These are phyloP conservation scores for Neolamprologus fasciatus DNA, from an alignment of 2,113 vertebrate species.

Conservation along the genomic window DNA sequence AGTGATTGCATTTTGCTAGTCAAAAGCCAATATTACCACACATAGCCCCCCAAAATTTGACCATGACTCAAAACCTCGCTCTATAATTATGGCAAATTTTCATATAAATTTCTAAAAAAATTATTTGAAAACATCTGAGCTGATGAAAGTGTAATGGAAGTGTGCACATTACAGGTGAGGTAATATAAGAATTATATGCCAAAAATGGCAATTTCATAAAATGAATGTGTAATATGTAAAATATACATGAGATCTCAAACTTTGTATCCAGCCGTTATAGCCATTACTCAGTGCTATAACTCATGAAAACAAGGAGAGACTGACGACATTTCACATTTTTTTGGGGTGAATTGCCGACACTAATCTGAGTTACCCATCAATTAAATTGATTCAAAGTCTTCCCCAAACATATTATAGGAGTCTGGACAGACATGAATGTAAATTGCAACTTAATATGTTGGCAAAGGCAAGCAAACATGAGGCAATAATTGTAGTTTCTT, in stretches of 20 bases:
- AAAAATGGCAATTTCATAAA: background rate
- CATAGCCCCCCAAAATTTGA: background rate
- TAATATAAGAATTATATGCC: background rate
- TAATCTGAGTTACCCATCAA: background rate
- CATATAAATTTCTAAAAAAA: background rate
- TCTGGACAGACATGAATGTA: background rate
- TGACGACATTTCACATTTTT: background rate
- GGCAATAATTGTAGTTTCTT: background rate
- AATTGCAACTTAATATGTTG: background rate
- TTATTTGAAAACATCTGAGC: background rate
- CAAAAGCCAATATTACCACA: background rate
- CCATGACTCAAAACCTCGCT: background rate
- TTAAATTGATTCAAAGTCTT: background rate
- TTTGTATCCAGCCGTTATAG: background rate
- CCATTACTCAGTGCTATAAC: background rate
- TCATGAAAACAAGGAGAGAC: background rate
- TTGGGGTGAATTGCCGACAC: fast-evolving
- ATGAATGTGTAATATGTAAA: background rate
- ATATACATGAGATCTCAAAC: background rate
- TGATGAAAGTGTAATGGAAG: background rate
- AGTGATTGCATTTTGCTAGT: background rate
- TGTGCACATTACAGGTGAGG: background rate
- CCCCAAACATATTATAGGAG: background rate
- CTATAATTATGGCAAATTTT: background rate
- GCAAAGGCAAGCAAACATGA: background rate